A percentile compares a stretch with the other conserved stretches of the same genome.
phyloP scores from a whole-genome alignment of 2,888 invertebrate species.

The Ochropleura plecta region DNA sequence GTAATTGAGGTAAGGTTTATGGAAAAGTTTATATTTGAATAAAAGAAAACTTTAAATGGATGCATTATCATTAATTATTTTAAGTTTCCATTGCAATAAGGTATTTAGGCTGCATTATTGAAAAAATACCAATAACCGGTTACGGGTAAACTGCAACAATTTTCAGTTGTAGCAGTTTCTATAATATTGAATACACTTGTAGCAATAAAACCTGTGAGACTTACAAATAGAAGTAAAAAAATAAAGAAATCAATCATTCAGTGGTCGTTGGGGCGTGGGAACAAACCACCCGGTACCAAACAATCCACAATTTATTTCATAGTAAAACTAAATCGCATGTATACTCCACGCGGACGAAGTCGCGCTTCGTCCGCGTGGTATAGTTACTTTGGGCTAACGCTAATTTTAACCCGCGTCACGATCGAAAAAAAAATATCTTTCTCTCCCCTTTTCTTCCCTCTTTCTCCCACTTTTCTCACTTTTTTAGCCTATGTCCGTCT shows the following conservation, averaged over 20 bases:
- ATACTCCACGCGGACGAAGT: too few species aligned
- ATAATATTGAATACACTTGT: too few species aligned
- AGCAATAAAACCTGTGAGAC: neutral
- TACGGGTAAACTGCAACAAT: too few species aligned
- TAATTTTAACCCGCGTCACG: too few species aligned
- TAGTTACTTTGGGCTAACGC: too few species aligned
- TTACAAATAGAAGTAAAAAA: neutral
- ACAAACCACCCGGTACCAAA: neutral
- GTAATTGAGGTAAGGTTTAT: constrained; percentile 14
- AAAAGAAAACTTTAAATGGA: constrained; percentile 8
- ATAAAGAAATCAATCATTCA: constrained; percentile 24
- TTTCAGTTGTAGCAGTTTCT: too few species aligned
- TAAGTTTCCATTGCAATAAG: neutral
- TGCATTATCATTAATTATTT: neutral
- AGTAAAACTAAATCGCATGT: neutral
- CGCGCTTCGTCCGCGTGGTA: too few species aligned
- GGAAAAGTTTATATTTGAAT: constrained; percentile 21
- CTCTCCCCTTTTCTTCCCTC: too few species aligned
- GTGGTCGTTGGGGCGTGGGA: constrained; percentile 11
- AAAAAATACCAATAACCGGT: too few species aligned
- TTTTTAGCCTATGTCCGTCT: too few species aligned
- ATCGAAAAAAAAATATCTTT: too few species aligned
- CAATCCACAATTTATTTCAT: neutral
- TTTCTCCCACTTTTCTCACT: too few species aligned
- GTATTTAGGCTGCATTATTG: neutral